Conservation (phyloP, 1,140 invertebrate species). For the Diorhabda sublineata region DNA sequence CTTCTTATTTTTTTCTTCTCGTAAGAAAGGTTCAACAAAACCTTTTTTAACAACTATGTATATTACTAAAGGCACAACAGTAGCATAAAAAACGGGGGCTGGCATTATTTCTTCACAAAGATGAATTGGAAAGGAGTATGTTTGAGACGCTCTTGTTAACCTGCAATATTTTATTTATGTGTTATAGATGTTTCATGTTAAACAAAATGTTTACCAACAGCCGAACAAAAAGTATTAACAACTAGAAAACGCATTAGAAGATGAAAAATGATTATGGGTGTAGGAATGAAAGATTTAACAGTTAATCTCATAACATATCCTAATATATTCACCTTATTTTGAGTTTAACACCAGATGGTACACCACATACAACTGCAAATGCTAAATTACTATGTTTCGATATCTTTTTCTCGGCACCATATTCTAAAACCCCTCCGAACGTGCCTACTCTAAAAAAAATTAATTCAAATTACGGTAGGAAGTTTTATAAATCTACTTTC, state of each 20-base stretch:
- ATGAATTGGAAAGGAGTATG: conserved; percentile 84
- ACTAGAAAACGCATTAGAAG: too few species aligned
- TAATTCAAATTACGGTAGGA: background rate
- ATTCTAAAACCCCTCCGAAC: conserved; percentile 81
- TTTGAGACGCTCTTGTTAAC: conserved; percentile 80
- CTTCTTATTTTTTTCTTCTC: conserved; percentile 70
- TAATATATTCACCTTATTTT: conserved; percentile 69
- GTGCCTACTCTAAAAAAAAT: conserved; percentile 70
- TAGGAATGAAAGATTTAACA: too few species aligned
- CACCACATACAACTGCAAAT: conserved; percentile 76
- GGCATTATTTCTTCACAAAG: conserved; percentile 86
- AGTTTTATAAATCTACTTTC: conserved; percentile 29
- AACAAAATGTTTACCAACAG: too few species aligned
- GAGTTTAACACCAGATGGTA: conserved; percentile 81
- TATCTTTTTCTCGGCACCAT: conserved; percentile 88
- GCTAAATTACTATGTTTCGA: conserved; percentile 85
- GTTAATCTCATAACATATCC: too few species aligned
- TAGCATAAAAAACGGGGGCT: conserved; percentile 89
- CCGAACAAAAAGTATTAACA: too few species aligned
- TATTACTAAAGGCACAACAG: conserved; percentile 75
- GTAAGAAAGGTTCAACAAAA: conserved; percentile 80
- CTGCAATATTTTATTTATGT: conserved; percentile 49
- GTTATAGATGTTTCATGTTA: too few species aligned
- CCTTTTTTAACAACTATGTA: conserved; percentile 80
- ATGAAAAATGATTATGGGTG: too few species aligned